A percentile compares a stretch with the other conserved stretches of the same genome.
phyloP scores from a whole-genome alignment of 2,888 invertebrate species.

The Lumbricus terrestris region DNA sequence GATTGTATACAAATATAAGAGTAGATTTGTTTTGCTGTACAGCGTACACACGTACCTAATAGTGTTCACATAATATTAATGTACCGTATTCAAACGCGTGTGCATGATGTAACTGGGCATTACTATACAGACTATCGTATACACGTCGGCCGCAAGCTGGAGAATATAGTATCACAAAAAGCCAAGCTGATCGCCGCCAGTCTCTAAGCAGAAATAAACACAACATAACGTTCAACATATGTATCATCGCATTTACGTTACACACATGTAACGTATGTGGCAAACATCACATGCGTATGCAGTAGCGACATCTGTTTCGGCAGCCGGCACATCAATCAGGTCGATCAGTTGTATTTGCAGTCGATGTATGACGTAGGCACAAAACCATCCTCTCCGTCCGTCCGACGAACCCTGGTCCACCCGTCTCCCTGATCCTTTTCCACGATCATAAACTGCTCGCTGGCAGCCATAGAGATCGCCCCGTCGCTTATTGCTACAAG shows the following conservation, averaged over 20 bases:
- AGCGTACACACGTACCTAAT: background rate
- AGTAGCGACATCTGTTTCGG: background rate
- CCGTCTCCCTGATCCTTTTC: constrained; percentile 98
- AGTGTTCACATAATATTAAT: background rate
- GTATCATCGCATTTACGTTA: background rate
- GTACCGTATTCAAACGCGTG: background rate
- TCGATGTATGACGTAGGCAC: constrained; percentile 95
- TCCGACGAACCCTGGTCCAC: constrained; percentile 72
- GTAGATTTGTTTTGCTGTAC: background rate
- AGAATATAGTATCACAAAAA: background rate
- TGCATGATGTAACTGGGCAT: background rate
- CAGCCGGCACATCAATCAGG: background rate
- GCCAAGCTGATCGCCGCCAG: constrained; percentile 3
- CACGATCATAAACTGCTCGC: constrained; percentile 89
- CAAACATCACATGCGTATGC: background rate
- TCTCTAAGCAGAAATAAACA: background rate
- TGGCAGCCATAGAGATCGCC: constrained; percentile 90
- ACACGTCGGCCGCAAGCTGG: background rate
- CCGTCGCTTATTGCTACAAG: constrained; percentile 72
- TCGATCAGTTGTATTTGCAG: constrained; percentile 17
- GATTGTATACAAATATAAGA: background rate
- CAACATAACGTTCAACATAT: background rate
- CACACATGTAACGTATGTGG: background rate
- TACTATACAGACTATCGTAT: background rate
- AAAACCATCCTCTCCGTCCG: constrained; percentile 80